Conservation (phyloP, 2,797 vertebrate species). For the Pitangus sulphuratus region DNA sequence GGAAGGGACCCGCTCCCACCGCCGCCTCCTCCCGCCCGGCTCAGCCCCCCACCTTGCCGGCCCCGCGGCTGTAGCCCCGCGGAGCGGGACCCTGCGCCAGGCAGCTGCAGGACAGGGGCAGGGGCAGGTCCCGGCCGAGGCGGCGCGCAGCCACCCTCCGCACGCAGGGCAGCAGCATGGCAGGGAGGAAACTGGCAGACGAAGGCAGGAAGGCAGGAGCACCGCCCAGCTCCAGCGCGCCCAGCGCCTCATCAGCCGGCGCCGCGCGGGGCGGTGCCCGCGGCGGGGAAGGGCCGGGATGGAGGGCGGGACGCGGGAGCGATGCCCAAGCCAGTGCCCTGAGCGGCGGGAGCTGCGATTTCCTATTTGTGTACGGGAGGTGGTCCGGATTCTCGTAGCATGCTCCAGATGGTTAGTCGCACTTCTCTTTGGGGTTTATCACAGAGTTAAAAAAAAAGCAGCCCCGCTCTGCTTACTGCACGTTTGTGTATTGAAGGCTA, state of each 20-base stretch:
- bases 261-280: background rate
- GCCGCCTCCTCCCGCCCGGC: background rate
- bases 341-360: accelerated
- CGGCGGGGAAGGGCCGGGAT: no score
- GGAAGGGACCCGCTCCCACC: accelerated
- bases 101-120: background rate
- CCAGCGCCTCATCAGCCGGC: background rate
- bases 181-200: accelerated
- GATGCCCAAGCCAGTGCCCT: accelerated
- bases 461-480: accelerated
- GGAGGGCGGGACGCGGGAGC: no score
- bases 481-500: background rate
- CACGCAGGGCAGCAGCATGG: background rate
- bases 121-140: accelerated
- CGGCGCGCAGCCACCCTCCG: background rate
- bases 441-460: no score
- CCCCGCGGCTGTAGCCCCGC: background rate
- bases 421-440: accelerated
- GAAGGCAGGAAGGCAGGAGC: background rate
- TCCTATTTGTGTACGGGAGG: accelerated
- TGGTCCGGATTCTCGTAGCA: accelerated
- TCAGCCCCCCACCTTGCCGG: background rate
- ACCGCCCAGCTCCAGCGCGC: background rate
- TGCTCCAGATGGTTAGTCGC: accelerated
- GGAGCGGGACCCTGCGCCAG: background rate